phyloP scores from a whole-genome alignment of 2,888 invertebrate species.

The Carterocephalus palaemon region DNA sequence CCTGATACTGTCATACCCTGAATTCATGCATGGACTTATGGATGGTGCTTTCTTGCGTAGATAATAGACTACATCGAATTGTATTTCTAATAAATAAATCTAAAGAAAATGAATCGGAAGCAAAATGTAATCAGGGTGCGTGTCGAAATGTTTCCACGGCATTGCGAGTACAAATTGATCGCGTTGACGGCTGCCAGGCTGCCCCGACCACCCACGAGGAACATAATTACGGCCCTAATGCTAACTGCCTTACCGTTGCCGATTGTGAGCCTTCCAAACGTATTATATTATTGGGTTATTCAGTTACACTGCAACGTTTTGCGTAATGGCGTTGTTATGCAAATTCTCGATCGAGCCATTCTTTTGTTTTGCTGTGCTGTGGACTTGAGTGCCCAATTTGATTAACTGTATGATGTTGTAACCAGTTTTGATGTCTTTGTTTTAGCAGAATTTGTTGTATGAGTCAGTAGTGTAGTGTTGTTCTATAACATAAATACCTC shows the following conservation, averaged over 20 bases:
- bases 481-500: too few relatives aligned
- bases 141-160: constrained; percentile 57
- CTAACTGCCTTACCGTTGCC: constrained; percentile 40
- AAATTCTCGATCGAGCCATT: constrained; percentile 11
- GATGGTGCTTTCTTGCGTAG: too few relatives aligned
- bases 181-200: constrained; percentile 63
- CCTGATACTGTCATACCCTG: too few relatives aligned
- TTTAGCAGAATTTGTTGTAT: too few relatives aligned
- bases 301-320: constrained; percentile 22
- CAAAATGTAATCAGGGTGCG: constrained; percentile 49
- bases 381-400: constrained; percentile 11
- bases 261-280: constrained; percentile 36
- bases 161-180: constrained; percentile 76
- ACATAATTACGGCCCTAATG: constrained; percentile 42
- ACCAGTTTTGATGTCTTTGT: too few relatives aligned
- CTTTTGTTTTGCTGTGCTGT: constrained; percentile 9
- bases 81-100: too few relatives aligned
- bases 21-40: too few relatives aligned
- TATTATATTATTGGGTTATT: constrained; percentile 26
- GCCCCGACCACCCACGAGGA: constrained; percentile 69
- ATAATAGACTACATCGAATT: too few relatives aligned
- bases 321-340: constrained; percentile 24
- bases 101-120: constrained; percentile 4
- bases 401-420: too few relatives aligned
- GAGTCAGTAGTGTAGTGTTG: too few relatives aligned